Evolutionary conservation across 2,113 vertebrate genomes (phyloP), one percentile per base, ranked within the genome.

Genomic region (Oreochromis niloticus): DNA sequence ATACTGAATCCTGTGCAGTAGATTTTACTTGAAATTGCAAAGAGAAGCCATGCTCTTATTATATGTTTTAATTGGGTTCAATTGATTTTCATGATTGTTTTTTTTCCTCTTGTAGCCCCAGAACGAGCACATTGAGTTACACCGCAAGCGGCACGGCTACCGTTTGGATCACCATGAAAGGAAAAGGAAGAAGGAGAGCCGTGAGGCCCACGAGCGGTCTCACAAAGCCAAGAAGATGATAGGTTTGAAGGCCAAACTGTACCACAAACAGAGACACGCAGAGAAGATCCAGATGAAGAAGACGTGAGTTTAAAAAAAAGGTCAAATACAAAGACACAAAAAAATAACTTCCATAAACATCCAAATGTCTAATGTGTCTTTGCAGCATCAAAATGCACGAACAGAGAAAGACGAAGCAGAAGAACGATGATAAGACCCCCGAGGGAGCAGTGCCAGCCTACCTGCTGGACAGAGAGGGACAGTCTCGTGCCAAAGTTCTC

Each of bases 281-380:
- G 99, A 99, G 95, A 99, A 99, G 96, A 98, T 99, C 93, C 99
- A 99, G 94, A 99, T 99, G 98, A 99, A 99, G 94, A 99, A 99
- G 93, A 99, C 98, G 99, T 99, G 91, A 97, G 98, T 97, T 36
- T 0, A 0, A 9, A 32, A 55, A 54, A 3, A 24, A 16, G 1
- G 13, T 71, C 5, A 71, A 73, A 11, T 17, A 43, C 22, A 73
- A 19, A 43, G 39, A 39, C 32, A 24, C 1, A 19, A 19, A 52
- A 4, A 54, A 41, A 30, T 14, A 17, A 17, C 4, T 48, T 19
- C 43, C 43, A 30, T 48, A 19, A 75, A 50, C 19, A 22, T 34
- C 9, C 8, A 17, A 46, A 52, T 4, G 54, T 66, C 34, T 27
- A 30, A 13, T 84, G 22, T 81, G 1, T 88, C 41, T 85, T 81